Base-by-base conservation (phyloP, 2,113 vertebrate species). In the Catagonus wagneri region DNA sequence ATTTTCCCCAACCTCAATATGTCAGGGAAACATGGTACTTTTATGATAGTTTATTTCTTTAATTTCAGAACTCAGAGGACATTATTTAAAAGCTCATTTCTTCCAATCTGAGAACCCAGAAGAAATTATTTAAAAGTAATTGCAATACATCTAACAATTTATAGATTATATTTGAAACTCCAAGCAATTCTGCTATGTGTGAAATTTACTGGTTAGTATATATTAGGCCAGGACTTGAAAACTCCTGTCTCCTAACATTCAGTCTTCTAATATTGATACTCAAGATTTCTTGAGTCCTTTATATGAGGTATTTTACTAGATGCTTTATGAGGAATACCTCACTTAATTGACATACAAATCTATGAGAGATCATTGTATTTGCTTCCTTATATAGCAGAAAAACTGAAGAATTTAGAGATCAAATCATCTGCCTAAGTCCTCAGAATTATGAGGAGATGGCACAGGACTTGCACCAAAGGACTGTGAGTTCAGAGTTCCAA, bases 201-300 rank as follows among this genome's bases (percentile, higher is more conserved):
- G 36, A 36, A 63, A 66, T 96, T 92, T 81, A 29, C 69, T 79
- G 71, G 36, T 61, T 79, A 69, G 27, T 56, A 86, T 83, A 76
- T 76, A 29, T 72, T 74, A 89, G 89, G 19, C 16, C 20, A 68
- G 27, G 11, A 63, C 83, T 29, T 78, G 54, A 20, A 69, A 79
- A 83, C 14, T 39, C 36, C 52, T 84, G 0, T 52, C 7, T 56
- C 32, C 6, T 50, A 72, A 44, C 8, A 78, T 11, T 60, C 27
- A 72, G 6, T n/a, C 7, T 89, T 72, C 5, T 75, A 54, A 11
- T 27, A 80, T 6, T 69, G 65, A 83, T n/a, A 83, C 3, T 39
- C 25, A 75, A 34, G 22, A 23, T 63, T 69, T 68, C 17, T 52
- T 93, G 44, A 19, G 4, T 54, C 32, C 66, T 60, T 50, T 58